Conservation (phyloP, 2,797 vertebrate genomes). For the Acanthurus lineatus region DNA sequence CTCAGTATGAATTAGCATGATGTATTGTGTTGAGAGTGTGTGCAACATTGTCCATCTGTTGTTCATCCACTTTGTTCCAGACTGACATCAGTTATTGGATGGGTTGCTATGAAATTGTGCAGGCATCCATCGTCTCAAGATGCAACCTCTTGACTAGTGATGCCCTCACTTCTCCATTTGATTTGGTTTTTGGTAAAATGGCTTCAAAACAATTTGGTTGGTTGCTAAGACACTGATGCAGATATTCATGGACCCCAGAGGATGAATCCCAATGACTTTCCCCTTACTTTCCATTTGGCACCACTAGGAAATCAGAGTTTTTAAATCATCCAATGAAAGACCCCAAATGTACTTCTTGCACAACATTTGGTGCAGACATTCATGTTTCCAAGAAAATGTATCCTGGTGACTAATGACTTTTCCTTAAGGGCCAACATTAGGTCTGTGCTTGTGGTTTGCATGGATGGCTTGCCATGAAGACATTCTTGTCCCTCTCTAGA, state of each 20-base stretch:
- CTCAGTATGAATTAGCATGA: slow-evolving; percentile 5
- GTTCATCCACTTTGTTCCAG: neutral
- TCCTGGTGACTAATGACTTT: neutral
- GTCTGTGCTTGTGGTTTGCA: slow-evolving; percentile 1
- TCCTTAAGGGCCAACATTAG: slow-evolving; percentile 3
- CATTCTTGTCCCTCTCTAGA: neutral
- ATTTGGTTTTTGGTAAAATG: slow-evolving; percentile 7
- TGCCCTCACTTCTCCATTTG: neutral
- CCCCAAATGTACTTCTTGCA: neutral
- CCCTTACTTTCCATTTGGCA: neutral
- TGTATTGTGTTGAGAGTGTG: slow-evolving; percentile 17
- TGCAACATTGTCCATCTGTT: neutral
- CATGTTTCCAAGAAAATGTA: neutral
- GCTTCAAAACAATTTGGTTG: neutral
- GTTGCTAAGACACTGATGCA: neutral
- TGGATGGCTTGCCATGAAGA: neutral
- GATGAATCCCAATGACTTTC: neutral
- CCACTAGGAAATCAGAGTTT: neutral
- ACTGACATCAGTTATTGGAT: neutral
- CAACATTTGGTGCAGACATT: neutral
- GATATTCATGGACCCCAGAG: neutral
- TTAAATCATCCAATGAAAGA: neutral
- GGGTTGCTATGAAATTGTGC: neutral
- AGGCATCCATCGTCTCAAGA: neutral
- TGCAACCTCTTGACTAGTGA: neutral